Base-by-base conservation (phyloP, 2,113 vertebrate genomes). In the Psammodynastes pulverulentus region DNA sequence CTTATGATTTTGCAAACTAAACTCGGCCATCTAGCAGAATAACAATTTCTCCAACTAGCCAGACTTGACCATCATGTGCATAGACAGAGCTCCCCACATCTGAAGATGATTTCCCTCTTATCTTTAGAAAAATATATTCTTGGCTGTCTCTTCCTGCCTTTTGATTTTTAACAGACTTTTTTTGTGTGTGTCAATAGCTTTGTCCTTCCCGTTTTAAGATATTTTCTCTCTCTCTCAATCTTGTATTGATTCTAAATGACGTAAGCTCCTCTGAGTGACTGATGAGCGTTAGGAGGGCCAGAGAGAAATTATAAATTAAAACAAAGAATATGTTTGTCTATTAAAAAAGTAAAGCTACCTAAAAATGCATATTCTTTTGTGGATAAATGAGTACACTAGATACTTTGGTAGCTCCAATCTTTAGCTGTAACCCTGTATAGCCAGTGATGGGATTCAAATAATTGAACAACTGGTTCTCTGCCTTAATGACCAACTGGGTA, bases 331-430 rank as follows among this genome's bases (percentile, higher is more conserved):
- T n/a, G 34, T 72, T 17, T 72, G 67, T 67, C 5, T 72, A 34
- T 72, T 72, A 23, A 72, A 94, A 93, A 93, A 95, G 88, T 15
- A 93, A 96, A 95, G 96, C 94, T 95, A 93, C 93, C 94, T 94
- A 89, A 95, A 95, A 96, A 95, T 87, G 91, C 92, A 85, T 94
- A 93, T n/a, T 92, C 93, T 89, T 1, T 62, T 62, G 58, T 19
- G 15, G 17, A 79, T 79, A 34, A 79, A 79, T 39, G 34, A 79
- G 5, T 21, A 49, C 13, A 5, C 23, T 86, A 17, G 23, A 29
- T 12, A 23, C 24, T 29, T n/a, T 49, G 23, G 45, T 86, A 13
- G 26, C 17, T 54, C 6, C 49, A 54, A 5, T 8, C 34, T 54
- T 34, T 23, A 17, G 24, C 24, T 46, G 19, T 49, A 49, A 49